Evolutionary conservation across 2,797 vertebrate species (phyloP), one percentile per base, ranked within the genome.

Genomic region (Percopsis omiscomaycus): DNA sequence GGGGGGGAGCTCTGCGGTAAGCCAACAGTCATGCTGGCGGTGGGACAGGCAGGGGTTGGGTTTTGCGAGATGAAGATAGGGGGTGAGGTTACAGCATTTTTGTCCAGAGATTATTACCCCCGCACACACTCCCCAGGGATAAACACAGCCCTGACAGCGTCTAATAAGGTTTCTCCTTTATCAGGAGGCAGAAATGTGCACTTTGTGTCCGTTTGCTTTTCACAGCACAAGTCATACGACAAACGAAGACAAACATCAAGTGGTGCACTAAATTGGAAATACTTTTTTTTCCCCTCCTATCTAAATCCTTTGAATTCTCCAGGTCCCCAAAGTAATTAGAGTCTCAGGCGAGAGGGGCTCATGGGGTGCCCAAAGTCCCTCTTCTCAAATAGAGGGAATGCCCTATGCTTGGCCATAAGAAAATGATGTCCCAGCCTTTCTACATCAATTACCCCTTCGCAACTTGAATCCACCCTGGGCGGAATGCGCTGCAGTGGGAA

Each of bases 281-380:
- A 83, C 67, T 81, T 74, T 76, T 78, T 78, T 53, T 15, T 29
- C 52, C 59, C 74, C 49, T 37, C 44, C 42, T 87, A 86, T 90
- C 89, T 92, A 92, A 93, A 93, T 92, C 89, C 89, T 88, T 84
- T 86, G 88, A 91, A 93, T 92, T 92, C 92, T 94, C 92, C 86
- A 90, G 88, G 90, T 93, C 92, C 92, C 92, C 79, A 86, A 94
- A 90, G 91, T 94, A 93, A 94, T 93, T 93, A 93, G 90, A 91
- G 87, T 91, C 89, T 90, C 85, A 77, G 79, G 87, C 83, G 87
- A 90, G 81, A 79, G 85, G 83, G 88, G 83, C 88, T 89, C 88
- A 82, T 51, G 78, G 84, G 85, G 83, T 85, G 68, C 82, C 80
- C 75, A 77, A 73, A 84, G 81, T 83, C 88, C 82, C 87, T 83